Evolutionary conservation across 2,113 vertebrate species (phyloP).

Genomic region (Thamnophis sirtalis): DNA sequence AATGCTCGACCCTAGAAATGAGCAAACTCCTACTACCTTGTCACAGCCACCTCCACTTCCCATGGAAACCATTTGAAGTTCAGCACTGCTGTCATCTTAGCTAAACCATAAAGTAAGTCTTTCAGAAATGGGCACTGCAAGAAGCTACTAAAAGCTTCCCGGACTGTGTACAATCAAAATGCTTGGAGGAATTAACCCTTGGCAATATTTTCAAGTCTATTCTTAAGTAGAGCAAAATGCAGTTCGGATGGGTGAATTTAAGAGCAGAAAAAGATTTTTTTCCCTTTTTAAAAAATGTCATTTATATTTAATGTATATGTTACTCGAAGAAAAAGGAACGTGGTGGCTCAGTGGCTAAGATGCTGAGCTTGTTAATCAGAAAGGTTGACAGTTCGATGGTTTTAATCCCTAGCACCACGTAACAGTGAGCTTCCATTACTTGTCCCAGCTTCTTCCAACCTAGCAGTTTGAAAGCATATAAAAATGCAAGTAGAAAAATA

Average conservation of each 20-base stretch:
- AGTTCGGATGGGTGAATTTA: neutral
- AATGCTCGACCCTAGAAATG: conserved; percentile 34
- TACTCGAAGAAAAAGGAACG: neutral
- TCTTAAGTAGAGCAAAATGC: neutral
- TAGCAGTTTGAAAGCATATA: too few species aligned
- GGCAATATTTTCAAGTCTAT: neutral
- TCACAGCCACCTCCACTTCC: neutral
- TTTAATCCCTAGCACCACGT: too few species aligned
- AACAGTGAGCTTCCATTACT: too few species aligned
- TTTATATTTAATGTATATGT: neutral
- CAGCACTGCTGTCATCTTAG: rapidly evolving
- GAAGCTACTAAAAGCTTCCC: neutral
- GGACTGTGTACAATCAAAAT: neutral
- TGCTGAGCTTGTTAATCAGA: too few species aligned
- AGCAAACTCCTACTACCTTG: rapidly evolving
- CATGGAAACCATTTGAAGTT: neutral
- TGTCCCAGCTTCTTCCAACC: too few species aligned
- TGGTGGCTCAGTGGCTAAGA: too few species aligned
- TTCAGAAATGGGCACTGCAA: neutral
- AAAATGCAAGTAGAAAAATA: too few species aligned
- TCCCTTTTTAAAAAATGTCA: neutral
- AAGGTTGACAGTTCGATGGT: too few species aligned
- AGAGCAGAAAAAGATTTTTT: neutral
- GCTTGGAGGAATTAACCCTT: rapidly evolving
- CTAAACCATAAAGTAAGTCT: neutral